These are phyloP conservation scores for Boloria selene DNA, from an alignment of 2,888 invertebrate genomes.

Conservation along the genomic window DNA sequence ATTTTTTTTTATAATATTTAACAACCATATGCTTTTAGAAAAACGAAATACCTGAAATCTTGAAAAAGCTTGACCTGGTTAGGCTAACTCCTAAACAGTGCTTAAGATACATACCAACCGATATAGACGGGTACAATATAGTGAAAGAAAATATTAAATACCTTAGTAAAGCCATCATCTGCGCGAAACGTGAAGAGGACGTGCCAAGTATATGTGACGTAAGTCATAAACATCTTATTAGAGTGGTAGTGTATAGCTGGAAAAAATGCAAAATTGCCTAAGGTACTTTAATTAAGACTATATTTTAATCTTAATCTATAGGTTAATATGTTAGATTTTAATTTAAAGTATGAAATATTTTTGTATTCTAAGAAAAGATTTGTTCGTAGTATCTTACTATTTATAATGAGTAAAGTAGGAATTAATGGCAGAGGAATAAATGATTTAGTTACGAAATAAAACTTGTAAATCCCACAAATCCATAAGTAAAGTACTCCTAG, in stretches of 20 bases:
- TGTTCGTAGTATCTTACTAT: too few species aligned
- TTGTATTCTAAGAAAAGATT: too few species aligned
- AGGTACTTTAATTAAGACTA: too few species aligned
- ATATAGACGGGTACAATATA: too few species aligned
- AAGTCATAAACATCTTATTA: conserved; percentile 18
- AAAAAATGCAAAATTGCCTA: not conserved
- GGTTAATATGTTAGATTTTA: too few species aligned
- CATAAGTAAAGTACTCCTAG: too few species aligned
- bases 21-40: conserved; percentile 25
- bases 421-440: too few species aligned
- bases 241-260: not conserved
- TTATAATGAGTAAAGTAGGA: too few species aligned
- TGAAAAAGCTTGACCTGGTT: conserved; percentile 36
- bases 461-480: too few species aligned
- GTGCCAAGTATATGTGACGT: conserved; percentile 30
- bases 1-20: not conserved
- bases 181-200: conserved; percentile 24
- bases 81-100: conserved; percentile 35
- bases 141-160: conserved; percentile 9
- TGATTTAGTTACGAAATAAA: too few species aligned
- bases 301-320: too few species aligned
- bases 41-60: conserved; percentile 16
- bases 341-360: too few species aligned
- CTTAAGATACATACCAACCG: conserved; percentile 23
- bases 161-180: conserved; percentile 27